Conservation (phyloP, 1,140 invertebrate species). For the Hyposmocoma kahamanoa region DNA sequence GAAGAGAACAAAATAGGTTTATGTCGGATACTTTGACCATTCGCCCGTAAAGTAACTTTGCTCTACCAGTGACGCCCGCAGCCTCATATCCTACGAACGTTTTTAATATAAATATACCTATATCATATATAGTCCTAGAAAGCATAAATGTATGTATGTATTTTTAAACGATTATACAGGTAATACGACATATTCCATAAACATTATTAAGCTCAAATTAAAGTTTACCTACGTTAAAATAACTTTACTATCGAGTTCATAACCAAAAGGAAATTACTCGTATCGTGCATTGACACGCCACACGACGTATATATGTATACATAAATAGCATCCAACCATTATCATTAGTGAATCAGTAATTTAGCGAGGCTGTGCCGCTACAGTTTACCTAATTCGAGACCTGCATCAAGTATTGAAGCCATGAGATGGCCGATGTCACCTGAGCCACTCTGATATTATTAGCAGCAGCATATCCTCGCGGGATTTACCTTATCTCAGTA, state of each 20-base stretch:
- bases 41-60: constrained; percentile 68
- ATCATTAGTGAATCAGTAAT: constrained; percentile 23
- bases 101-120: not conserved
- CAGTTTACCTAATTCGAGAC: constrained; percentile 44
- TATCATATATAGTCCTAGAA: no score
- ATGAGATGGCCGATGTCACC: not conserved
- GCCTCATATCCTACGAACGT: constrained; percentile 30
- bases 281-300: no score
- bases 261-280: no score
- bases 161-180: no score
- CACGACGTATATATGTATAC: no score
- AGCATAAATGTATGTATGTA: no score
- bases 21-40: constrained; percentile 72
- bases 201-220: no score
- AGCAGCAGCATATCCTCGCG: constrained; percentile 14
- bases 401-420: constrained; percentile 52
- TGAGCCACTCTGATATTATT: constrained; percentile 25
- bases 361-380: constrained; percentile 14
- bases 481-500: no score
- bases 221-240: no score
- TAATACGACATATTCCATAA: no score
- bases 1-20: constrained; percentile 73
- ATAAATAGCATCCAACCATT: constrained; percentile 7
- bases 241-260: no score
- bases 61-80: constrained; percentile 53